Conservation (phyloP, 2,113 vertebrate genomes). For the Phrynosoma blainvillii region DNA sequence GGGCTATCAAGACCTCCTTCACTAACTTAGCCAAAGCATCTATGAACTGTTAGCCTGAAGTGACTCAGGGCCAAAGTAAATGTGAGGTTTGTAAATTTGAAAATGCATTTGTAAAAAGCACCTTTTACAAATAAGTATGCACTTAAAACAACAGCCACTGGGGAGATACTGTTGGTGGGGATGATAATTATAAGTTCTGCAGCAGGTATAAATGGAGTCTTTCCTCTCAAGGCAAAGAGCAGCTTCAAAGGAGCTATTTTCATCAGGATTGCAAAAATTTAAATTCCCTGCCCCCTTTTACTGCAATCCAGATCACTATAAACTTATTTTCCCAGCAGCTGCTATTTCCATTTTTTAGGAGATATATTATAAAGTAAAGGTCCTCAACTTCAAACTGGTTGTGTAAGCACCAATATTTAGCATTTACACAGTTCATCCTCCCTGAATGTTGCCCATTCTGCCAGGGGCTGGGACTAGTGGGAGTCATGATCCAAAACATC, state of each 20-base stretch:
- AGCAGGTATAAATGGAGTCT: neutral
- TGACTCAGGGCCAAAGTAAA: neutral
- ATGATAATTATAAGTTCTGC: neutral
- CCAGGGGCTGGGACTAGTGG: too few species aligned
- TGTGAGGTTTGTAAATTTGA: too few species aligned
- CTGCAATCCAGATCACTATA: neutral
- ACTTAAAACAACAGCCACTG: neutral
- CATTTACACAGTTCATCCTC: too few species aligned
- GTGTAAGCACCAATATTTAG: neutral
- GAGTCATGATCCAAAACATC: too few species aligned
- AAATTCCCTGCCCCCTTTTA: neutral
- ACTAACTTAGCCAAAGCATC: neutral
- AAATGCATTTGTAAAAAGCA: too few species aligned
- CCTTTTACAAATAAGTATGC: too few species aligned
- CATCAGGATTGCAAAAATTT: neutral
- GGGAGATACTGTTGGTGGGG: too few species aligned
- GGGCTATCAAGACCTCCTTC: neutral
- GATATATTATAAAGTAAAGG: neutral
- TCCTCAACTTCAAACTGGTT: neutral
- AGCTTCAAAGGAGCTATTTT: neutral
- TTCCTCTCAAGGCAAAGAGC: neutral
- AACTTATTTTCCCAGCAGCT: neutral
- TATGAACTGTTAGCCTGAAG: neutral
- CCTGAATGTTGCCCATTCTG: too few species aligned
- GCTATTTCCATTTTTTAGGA: neutral